A percentile compares a stretch with the other conserved stretches of the same genome.
These are phyloP conservation scores for Cartodere bifasciata DNA, from an alignment of 2,888 invertebrate species.

Conservation along the genomic window DNA sequence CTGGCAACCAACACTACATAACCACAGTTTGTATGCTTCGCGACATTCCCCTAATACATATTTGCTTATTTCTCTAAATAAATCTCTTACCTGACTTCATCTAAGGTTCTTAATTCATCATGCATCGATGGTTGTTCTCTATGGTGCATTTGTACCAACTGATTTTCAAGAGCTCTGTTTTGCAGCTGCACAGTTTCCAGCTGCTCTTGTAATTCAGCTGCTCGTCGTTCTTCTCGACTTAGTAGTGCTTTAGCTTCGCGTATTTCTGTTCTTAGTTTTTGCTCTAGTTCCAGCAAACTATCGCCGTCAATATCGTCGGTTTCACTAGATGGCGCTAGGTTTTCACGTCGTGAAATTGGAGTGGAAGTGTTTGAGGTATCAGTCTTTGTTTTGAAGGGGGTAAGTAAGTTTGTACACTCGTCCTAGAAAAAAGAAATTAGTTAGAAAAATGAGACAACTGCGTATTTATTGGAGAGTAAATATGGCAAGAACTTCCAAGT, in stretches of 20 bases:
- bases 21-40: no score
- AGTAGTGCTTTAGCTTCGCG: conserved; percentile 56
- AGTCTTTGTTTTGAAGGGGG: no score
- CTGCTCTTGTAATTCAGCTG: conserved; percentile 66
- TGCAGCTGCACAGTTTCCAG: conserved; percentile 56
- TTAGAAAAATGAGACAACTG: no score
- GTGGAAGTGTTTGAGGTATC: no score
- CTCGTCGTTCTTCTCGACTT: conserved; percentile 57
- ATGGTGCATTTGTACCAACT: conserved; percentile 47
- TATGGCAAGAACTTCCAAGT: no score
- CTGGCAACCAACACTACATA: no score
- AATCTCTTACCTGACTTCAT: conserved; percentile 62
- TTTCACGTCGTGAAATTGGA: background rate
- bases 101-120: conserved; percentile 69
- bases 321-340: background rate
- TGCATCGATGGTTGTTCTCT: conserved; percentile 69
- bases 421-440: no score
- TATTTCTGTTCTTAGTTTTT: conserved; percentile 45
- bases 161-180: conserved; percentile 56
- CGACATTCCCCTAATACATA: no score
- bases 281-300: conserved; percentile 32
- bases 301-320: conserved; percentile 1
- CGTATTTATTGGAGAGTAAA: no score
- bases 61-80: no score
- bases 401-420: no score